Evolutionary conservation across 2,797 vertebrate species (phyloP).

Genomic region (Percopsis omiscomaycus): DNA sequence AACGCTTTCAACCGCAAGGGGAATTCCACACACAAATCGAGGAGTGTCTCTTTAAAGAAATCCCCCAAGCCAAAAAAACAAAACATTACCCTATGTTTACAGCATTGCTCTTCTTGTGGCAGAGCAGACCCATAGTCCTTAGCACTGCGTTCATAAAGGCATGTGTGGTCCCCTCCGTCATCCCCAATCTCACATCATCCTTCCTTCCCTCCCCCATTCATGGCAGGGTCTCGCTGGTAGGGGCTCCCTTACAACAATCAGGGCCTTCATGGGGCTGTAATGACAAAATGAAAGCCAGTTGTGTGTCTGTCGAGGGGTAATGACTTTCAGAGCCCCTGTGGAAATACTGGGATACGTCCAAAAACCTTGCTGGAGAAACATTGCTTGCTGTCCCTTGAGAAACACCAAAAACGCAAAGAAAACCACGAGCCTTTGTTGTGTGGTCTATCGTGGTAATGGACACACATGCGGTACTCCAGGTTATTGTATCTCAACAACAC

Average conservation of each 20-base stretch:
- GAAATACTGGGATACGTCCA: slow-evolving; percentile 51
- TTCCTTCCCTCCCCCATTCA: slow-evolving; percentile 48
- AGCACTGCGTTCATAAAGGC: slow-evolving; percentile 49
- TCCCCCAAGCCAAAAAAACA: no score
- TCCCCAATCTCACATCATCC: slow-evolving; percentile 6
- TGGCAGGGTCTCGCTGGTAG: slow-evolving; percentile 51
- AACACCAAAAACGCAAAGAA: slow-evolving; percentile 23
- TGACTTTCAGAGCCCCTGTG: slow-evolving; percentile 69
- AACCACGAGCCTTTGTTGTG: slow-evolving; percentile 12
- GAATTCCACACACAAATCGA: no score
- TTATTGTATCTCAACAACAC: no score
- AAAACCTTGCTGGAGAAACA: slow-evolving; percentile 42
- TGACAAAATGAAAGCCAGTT: slow-evolving; percentile 69
- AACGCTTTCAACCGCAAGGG: no score
- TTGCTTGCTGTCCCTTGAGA: no score
- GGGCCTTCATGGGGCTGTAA: slow-evolving; percentile 63
- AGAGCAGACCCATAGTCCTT: slow-evolving; percentile 45
- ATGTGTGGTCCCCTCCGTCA: slow-evolving; percentile 59
- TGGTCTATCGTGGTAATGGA: no score
- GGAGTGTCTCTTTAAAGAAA: no score
- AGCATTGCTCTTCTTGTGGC: slow-evolving; percentile 3
- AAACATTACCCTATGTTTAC: no score
- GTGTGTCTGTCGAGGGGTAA: slow-evolving; percentile 66
- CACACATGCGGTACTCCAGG: no score
- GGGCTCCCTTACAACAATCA: slow-evolving; percentile 62